phyloP scores from a whole-genome alignment of 1,140 invertebrate genomes.

The Aporrectodea caliginosa region DNA sequence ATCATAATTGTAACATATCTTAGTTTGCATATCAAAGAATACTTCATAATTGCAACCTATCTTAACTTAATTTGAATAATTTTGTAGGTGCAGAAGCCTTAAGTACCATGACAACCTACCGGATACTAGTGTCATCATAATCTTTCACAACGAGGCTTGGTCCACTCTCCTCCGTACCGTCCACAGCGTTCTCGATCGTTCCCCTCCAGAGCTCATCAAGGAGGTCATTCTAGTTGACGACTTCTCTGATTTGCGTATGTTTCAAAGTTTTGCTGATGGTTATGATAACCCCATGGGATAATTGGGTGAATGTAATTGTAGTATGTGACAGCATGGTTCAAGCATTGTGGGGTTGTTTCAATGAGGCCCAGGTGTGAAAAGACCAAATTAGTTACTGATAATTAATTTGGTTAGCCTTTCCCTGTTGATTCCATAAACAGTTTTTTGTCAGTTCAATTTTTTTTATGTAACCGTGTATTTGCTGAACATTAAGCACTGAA shows the following conservation, averaged over 20 bases:
- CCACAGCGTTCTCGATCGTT: conserved; percentile 77
- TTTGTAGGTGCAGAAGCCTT: conserved; percentile 11
- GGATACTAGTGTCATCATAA: conserved; percentile 65
- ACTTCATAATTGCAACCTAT: not conserved
- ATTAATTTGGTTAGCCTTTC: not conserved
- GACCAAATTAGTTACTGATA: not conserved
- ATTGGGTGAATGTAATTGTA: no score
- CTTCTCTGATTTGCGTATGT: conserved; percentile 57
- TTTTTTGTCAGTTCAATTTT: no score
- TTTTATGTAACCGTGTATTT: no score
- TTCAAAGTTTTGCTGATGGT: not conserved
- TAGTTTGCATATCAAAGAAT: not conserved
- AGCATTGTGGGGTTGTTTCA: not conserved
- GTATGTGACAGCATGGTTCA: not conserved
- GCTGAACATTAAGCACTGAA: no score
- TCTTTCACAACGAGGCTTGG: conserved; percentile 86
- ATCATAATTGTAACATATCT: not conserved
- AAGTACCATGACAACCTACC: conserved; percentile 56
- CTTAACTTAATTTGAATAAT: not conserved
- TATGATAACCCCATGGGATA: not conserved
- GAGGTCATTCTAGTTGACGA: conserved; percentile 90
- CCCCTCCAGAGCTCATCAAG: conserved; percentile 71
- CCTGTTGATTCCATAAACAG: no score
- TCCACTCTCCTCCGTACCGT: conserved; percentile 77
- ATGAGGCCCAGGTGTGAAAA: not conserved